Conservation (phyloP, 2,888 invertebrate species). For the Conistra vaccinii region DNA sequence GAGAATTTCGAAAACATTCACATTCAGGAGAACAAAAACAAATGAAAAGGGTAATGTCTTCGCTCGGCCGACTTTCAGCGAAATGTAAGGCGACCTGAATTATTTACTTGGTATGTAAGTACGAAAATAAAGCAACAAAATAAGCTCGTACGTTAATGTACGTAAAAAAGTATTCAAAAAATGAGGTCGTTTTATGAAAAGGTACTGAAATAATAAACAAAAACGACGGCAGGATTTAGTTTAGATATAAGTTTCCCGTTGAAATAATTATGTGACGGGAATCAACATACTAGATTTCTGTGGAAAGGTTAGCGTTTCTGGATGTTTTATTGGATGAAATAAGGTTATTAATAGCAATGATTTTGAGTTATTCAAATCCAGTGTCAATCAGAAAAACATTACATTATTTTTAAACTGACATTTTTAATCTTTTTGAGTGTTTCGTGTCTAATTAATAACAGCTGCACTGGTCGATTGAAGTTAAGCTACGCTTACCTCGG, state of each 20-base stretch:
- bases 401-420: neutral
- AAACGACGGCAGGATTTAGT: constrained; percentile 8
- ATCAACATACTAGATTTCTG: neutral
- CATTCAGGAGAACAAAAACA: constrained; percentile 57
- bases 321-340: neutral
- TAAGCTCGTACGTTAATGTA: constrained; percentile 40
- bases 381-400: neutral
- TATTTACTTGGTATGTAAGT: constrained; percentile 35
- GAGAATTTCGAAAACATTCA: constrained; percentile 59
- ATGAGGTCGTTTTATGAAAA: constrained; percentile 42
- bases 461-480: neutral
- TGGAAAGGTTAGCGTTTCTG: no score
- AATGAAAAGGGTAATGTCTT: constrained; percentile 62
- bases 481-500: neutral
- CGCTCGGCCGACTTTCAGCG: constrained; percentile 44
- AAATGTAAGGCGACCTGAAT: constrained; percentile 50
- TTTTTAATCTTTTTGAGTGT: neutral
- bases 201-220: constrained; percentile 18
- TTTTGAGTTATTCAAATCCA: no score
- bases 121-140: constrained; percentile 37
- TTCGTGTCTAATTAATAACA: neutral
- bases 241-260: neutral
- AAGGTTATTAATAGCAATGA: no score
- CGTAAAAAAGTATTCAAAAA: constrained; percentile 16
- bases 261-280: constrained; percentile 19